Conservation (phyloP, 2,113 vertebrate species). For the Delphinapterus leucas region DNA sequence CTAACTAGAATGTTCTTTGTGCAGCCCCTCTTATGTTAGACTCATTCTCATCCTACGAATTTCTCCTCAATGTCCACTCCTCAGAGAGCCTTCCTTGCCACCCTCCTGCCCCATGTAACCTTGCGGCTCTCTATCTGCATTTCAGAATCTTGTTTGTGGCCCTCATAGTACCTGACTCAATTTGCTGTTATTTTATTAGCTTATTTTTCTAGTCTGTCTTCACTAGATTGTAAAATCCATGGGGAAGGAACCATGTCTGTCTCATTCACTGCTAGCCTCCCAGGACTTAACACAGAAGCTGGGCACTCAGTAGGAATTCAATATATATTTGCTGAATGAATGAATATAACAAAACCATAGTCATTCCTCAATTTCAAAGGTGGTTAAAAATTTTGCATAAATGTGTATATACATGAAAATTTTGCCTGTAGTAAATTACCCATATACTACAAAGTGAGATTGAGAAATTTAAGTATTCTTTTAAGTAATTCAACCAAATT, state of each 20-base stretch:
- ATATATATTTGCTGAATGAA: not conserved
- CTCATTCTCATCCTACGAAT: not conserved
- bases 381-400: not conserved
- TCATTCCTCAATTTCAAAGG: conserved; percentile 12
- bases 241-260: not conserved
- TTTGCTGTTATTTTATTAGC: not conserved
- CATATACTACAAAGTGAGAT: not conserved
- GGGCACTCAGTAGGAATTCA: not conserved
- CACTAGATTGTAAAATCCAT: not conserved
- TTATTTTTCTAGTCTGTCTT: not conserved
- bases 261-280: not conserved
- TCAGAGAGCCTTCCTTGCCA: not conserved
- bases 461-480: conserved; percentile 31
- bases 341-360: not conserved
- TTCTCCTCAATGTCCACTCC: not conserved
- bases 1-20: not conserved
- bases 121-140: not conserved
- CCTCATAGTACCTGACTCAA: not conserved
- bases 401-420: not conserved
- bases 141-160: not conserved
- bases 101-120: not conserved
- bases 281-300: not conserved
- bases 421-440: not conserved
- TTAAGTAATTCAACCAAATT: conserved; percentile 6
- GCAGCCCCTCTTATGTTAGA: not conserved